Evolutionary conservation across 2,797 vertebrate genomes (phyloP), one percentile per base, ranked within the genome.

Genomic region (Bucorvus abyssinicus): DNA sequence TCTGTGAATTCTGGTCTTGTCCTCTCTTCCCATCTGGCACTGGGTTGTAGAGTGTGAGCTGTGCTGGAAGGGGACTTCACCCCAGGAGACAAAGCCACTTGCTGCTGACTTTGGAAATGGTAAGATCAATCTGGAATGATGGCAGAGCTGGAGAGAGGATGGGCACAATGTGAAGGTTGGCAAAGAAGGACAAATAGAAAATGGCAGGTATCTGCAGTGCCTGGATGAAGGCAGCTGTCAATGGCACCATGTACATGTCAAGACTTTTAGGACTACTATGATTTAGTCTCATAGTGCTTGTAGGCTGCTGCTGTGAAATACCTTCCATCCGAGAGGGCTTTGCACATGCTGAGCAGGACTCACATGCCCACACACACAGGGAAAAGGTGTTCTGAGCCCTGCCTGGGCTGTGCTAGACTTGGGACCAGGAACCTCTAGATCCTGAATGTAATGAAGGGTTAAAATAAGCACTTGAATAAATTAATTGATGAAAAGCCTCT

Each of bases 191-290:
- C 29, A 34, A 71, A 44, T 3, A 77, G 47, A 52, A 90, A 80
- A 42, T 14, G 34, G 8, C 16, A 38, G 44, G 6, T 71, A 20
- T 17, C 64, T 67, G 4, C 38, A 61, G 49, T 22, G 4, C 38
- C 23, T 85, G 30, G 6, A 6, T 78, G 26, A 64, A 55, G 65
- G 56, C 1, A 0, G 34, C 21, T 69, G 12, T 57, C 30, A 76
- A 2, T 0, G 0, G 27, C 45, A 64, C 21, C 5, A 2, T 9
- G 24, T 67, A 60, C 53, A 56, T 20, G 3, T n/a, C 23, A 65
- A 75, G 65, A 27, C 8, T 56, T 79, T 10, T 27, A 83, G 34
- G 9, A 50, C 36, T 57, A 13, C 34, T 74, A 34, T 44, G n/a
- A 53, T 64, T 64, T 52, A 71, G 21, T 63, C 29, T 87, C 0